These are phyloP conservation scores for Leptopilina drosophilae DNA, from an alignment of 2,888 invertebrate genomes.

Conservation along the genomic window DNA sequence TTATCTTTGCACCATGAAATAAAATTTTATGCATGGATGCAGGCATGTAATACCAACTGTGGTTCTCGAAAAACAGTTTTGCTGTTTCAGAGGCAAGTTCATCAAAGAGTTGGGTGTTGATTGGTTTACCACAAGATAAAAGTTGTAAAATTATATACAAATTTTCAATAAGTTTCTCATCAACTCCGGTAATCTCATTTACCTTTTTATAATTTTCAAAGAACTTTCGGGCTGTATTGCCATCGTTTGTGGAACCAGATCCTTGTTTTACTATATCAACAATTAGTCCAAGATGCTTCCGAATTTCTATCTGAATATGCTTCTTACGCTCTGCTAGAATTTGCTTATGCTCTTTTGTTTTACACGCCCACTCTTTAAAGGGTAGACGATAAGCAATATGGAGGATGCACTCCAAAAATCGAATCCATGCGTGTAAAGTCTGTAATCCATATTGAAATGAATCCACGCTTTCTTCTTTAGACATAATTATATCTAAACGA, in stretches of 20 bases:
- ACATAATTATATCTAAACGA: not conserved
- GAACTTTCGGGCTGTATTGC: slow-evolving; percentile 44
- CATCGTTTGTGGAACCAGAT: slow-evolving; percentile 42
- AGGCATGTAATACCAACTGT: no score
- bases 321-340: not conserved
- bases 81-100: slow-evolving; percentile 34
- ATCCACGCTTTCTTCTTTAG: not conserved
- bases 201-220: slow-evolving; percentile 40
- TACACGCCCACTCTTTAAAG: not conserved
- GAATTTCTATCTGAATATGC: not conserved
- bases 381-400: not conserved
- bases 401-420: slow-evolving; percentile 10
- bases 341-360: not conserved
- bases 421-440: slow-evolving; percentile 1
- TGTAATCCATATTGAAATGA: slow-evolving; percentile 1
- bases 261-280: slow-evolving; percentile 36
- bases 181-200: slow-evolving; percentile 42
- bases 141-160: slow-evolving; percentile 41
- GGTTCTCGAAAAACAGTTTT: slow-evolving; percentile 17
- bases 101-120: slow-evolving; percentile 38
- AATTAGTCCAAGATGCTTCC: not conserved
- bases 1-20: no score
- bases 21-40: no score
- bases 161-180: slow-evolving; percentile 32
- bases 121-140: slow-evolving; percentile 37